Percentiles rank a stretch among this genome's conserved stretches.
phyloP scores from a whole-genome alignment of 2,113 vertebrate genomes.

The Ia io region DNA sequence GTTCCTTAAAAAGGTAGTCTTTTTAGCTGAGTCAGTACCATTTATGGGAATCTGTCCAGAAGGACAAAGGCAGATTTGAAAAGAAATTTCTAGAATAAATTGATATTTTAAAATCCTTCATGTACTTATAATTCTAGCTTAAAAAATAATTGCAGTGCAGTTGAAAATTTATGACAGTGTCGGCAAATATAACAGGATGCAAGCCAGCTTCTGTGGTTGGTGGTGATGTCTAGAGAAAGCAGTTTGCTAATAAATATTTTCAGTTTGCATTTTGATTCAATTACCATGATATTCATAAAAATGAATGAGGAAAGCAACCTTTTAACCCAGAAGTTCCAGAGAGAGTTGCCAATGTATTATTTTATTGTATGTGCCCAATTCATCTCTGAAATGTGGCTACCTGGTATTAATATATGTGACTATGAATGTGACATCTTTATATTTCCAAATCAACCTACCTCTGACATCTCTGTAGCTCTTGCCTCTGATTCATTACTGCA shows the following conservation, averaged over 20 bases:
- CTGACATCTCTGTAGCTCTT: not conserved
- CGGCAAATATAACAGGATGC: not conserved
- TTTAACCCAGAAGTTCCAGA: not conserved
- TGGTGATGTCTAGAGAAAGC: not conserved
- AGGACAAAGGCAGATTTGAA: slow-evolving; percentile 22
- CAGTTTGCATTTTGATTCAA: not conserved
- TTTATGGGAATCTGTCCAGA: slow-evolving; percentile 4
- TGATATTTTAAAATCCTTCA: not conserved
- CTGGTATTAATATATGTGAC: not conserved
- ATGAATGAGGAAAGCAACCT: slow-evolving; percentile 5
- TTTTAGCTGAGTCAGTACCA: not conserved
- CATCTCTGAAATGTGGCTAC: not conserved
- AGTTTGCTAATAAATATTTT: slow-evolving; percentile 35
- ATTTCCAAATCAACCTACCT: not conserved
- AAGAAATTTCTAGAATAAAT: slow-evolving; percentile 25
- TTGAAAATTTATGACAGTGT: not conserved
- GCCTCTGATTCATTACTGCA: not conserved
- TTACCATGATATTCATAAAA: not conserved
- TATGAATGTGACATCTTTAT: not conserved
- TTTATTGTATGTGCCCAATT: not conserved
- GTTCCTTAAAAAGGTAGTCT: not conserved
- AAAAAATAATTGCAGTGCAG: not conserved
- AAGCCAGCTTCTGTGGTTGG: not conserved
- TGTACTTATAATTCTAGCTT: not conserved
- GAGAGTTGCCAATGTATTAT: not conserved